Base-by-base conservation (phyloP, 92 coral and sea anemone genomes). In the Umimayanthus kanabou region DNA sequence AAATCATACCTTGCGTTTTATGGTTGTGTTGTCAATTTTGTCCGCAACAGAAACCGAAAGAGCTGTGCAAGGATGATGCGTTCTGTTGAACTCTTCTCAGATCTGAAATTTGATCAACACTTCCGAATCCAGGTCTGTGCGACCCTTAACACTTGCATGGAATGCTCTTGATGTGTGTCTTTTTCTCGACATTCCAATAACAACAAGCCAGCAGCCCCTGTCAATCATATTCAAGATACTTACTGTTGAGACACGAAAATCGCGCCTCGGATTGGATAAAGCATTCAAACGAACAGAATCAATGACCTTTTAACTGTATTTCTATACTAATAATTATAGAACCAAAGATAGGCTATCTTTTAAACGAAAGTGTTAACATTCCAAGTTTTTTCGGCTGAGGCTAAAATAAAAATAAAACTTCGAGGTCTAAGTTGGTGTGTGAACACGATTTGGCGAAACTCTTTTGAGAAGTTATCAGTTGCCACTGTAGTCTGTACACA, bases 201-300 rank as follows among this genome's bases (percentile, higher is more conserved):
- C 78, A 83, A 83, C n/a, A 43, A 61, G 39, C 29, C 1, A 23
- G 8, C 33, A n/a, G 28, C 64, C 65, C 77, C 78, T 83, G 87
- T 83, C 87, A 83, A 83, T 83, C 87, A 83, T 69, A 74, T 69
- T 83, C 64, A 69, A 83, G 77, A 2, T 69, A 45, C 37, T 83
- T 28, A 43, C 42, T 67, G 78, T 83, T 69, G 5, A 83, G 30
- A 45, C 87, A 26, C 40, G 87, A 16, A 43, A 28, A 69, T 42
- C 78, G 26, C 9, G 57, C 57, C 43, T 49, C 64, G 77, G 87
- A 83, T 83, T 83, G 87, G 87, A 69, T 70, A 83, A 70, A 22
- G 87, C 78, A 14, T 30, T 83, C 26, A 70, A 47, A 82, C 86
- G 86, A 45, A 42, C 58, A 37, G 30, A 66, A 26, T 82, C 58